These are phyloP conservation scores for Coelopa frigida DNA, from an alignment of 1,140 invertebrate genomes.

Conservation along the genomic window DNA sequence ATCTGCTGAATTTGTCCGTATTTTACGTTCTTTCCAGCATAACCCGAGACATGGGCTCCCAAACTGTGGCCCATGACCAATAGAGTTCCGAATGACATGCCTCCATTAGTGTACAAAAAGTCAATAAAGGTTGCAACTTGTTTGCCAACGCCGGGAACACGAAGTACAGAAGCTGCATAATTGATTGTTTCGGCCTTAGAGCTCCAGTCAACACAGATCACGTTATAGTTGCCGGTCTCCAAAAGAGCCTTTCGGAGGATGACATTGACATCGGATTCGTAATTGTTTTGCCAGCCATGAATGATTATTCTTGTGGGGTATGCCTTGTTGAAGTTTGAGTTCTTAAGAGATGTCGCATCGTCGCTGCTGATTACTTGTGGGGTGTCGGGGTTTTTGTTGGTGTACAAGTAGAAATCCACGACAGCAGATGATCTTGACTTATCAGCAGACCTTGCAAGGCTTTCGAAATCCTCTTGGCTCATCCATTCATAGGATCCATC, in stretches of 20 bases:
- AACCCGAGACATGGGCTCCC: slow-evolving; percentile 48
- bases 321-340: slow-evolving; percentile 6
- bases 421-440: neutral
- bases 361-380: neutral
- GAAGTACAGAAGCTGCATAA: slow-evolving; percentile 44
- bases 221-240: slow-evolving; percentile 44
- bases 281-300: slow-evolving; percentile 36
- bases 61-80: slow-evolving; percentile 44
- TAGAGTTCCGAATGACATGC: slow-evolving; percentile 27
- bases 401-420: slow-evolving; percentile 10
- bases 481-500: slow-evolving; percentile 34
- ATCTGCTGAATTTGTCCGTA: slow-evolving; percentile 31
- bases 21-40: slow-evolving; percentile 45
- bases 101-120: slow-evolving; percentile 29
- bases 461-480: slow-evolving; percentile 28
- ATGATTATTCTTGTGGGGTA: slow-evolving; percentile 26
- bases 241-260: slow-evolving; percentile 48
- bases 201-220: slow-evolving; percentile 59
- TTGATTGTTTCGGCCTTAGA: slow-evolving; percentile 47
- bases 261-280: slow-evolving; percentile 26
- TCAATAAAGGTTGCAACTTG: slow-evolving; percentile 42
- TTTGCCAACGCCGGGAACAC: slow-evolving; percentile 33
- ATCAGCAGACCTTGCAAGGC: neutral
- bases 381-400: slow-evolving; percentile 1
- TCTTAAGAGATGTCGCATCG: neutral